These are phyloP conservation scores for Acanthopagrus latus DNA, from an alignment of 2,797 vertebrate genomes.

Conservation along the genomic window DNA sequence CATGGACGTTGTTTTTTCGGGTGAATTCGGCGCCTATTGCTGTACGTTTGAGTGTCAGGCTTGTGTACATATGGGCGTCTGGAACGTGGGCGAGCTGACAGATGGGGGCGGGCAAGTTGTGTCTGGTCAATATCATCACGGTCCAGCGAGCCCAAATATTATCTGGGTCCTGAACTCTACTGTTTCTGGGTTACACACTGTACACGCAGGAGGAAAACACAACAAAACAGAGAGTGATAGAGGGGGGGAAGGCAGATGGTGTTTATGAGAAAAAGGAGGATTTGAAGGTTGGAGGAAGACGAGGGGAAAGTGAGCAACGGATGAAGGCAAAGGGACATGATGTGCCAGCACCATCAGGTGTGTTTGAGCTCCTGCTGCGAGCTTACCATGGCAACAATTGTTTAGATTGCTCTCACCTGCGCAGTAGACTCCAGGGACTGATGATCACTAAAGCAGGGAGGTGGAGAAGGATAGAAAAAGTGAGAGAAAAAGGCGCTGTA, in stretches of 20 bases:
- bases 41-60: conserved; percentile 26
- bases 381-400: conserved; percentile 63
- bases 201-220: conserved; percentile 7
- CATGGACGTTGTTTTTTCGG: conserved; percentile 21
- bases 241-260: conserved; percentile 31
- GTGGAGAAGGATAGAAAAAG: conserved; percentile 36
- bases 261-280: conserved; percentile 26
- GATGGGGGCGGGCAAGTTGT: conserved; percentile 65
- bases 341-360: conserved; percentile 45
- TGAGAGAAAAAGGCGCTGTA: conserved; percentile 9
- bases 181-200: conserved; percentile 48
- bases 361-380: conserved; percentile 61
- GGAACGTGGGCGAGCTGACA: conserved; percentile 64
- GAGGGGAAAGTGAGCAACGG: conserved; percentile 1
- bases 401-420: conserved; percentile 64
- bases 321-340: not conserved
- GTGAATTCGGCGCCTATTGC: conserved; percentile 32
- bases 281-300: conserved; percentile 8
- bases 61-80: conserved; percentile 51
- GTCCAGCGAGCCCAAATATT: conserved; percentile 68
- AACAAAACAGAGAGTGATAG: not conserved
- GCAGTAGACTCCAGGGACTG: conserved; percentile 32
- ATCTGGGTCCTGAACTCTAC: conserved; percentile 41
- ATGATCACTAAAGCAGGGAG: conserved; percentile 40
- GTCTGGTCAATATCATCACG: conserved; percentile 76